Evolutionary conservation across 2,113 vertebrate species (phyloP).

Genomic region (Coryphaenoides rupestris): DNA sequence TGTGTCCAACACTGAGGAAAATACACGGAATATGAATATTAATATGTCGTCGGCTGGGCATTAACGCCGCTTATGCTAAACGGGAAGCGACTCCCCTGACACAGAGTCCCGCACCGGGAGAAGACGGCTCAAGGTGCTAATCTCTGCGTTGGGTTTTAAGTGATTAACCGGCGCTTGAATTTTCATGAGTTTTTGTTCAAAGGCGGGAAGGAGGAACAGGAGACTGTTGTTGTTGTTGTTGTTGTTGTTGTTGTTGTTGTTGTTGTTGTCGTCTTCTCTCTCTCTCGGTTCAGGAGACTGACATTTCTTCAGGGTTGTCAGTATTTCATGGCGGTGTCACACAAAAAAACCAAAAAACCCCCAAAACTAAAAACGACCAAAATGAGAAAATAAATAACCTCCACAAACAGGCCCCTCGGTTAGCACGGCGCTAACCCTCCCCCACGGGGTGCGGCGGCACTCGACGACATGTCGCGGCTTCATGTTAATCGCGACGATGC

Average conservation of each 20-base stretch:
- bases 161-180: slow-evolving; percentile 25
- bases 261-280: no score
- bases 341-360: no score
- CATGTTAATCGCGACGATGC: slow-evolving; percentile 67
- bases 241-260: no score
- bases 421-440: no score
- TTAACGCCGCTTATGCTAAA: no score
- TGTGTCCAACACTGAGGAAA: no score
- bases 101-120: not conserved
- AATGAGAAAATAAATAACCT: no score
- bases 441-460: slow-evolving; percentile 51
- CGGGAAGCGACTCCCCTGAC: no score
- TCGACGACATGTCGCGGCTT: slow-evolving; percentile 62
- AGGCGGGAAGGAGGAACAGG: slow-evolving; percentile 1
- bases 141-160: slow-evolving; percentile 23
- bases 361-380: no score
- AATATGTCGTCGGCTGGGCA: no score
- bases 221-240: slow-evolving; percentile 15
- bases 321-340: slow-evolving; percentile 32
- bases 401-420: slow-evolving; percentile 48
- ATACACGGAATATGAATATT: no score
- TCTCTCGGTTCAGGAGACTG: not conserved
- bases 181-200: slow-evolving; percentile 11
- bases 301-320: slow-evolving; percentile 27
- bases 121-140: slow-evolving; percentile 20